Evolutionary conservation across 2,113 vertebrate genomes (phyloP).

Genomic region (Brevimyrus niger): DNA sequence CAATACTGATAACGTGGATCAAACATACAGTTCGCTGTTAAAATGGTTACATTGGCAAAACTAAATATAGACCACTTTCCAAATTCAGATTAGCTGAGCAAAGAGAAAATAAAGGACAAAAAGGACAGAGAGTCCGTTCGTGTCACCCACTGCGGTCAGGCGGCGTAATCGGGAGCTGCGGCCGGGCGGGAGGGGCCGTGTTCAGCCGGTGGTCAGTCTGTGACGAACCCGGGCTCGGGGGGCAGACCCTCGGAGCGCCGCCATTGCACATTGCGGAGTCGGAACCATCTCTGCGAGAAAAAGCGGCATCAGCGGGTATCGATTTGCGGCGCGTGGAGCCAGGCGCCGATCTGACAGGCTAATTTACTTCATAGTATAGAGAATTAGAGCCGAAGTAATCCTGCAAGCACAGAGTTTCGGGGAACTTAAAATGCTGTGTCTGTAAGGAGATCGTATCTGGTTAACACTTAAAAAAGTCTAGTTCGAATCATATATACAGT

Average conservation of each 20-base stretch:
- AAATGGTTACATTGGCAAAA: background rate
- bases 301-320: background rate
- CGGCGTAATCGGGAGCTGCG: background rate
- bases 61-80: background rate
- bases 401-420: background rate
- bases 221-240: slow-evolving; percentile 74
- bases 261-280: slow-evolving; percentile 78
- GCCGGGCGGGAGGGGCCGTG: background rate
- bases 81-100: background rate
- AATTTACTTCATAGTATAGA: background rate
- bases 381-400: background rate
- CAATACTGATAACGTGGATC: background rate
- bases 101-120: background rate
- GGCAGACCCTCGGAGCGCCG: slow-evolving; percentile 81
- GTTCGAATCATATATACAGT: background rate
- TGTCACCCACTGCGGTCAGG: background rate
- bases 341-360: background rate
- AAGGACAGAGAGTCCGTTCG: background rate
- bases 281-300: slow-evolving; percentile 82
- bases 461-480: background rate
- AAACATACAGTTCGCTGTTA: background rate
- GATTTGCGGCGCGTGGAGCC: background rate
- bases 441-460: background rate
- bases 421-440: background rate
- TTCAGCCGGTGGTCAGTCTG: slow-evolving; percentile 60